Conservation (phyloP, 2,113 vertebrate species). For the Cacatua alba region DNA sequence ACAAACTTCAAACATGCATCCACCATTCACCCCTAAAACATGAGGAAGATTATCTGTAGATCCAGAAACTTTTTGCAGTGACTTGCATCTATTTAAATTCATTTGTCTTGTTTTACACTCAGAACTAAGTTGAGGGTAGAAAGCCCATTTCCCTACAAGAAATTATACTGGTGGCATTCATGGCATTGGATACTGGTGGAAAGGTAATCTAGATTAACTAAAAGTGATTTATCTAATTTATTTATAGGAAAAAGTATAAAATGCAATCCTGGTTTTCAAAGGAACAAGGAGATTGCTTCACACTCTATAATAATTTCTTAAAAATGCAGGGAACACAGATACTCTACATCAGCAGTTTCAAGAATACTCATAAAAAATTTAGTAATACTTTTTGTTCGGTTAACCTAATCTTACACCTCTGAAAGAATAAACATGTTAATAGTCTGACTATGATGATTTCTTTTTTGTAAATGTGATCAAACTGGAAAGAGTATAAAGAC, state of each 20-base stretch:
- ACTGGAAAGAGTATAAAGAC: not conserved
- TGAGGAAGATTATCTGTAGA: not conserved
- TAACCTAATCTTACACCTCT: not conserved
- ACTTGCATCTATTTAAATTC: not conserved
- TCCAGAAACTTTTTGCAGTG: not conserved
- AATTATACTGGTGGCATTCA: not conserved
- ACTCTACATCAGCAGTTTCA: not conserved
- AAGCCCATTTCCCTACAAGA: not conserved
- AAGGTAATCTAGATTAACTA: not conserved
- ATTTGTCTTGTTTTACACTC: not conserved
- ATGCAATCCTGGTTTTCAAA: not conserved
- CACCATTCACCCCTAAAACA: not conserved
- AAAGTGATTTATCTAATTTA: not conserved
- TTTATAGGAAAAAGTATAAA: not conserved
- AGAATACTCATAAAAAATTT: not conserved
- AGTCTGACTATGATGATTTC: not conserved
- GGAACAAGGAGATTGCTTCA: not conserved
- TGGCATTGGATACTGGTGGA: not conserved
- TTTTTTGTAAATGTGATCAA: not conserved
- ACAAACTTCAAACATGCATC: not conserved
- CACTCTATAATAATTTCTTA: not conserved
- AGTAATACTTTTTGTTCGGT: not conserved
- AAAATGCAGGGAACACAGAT: not conserved
- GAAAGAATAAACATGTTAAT: not conserved
- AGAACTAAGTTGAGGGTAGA: not conserved